These are phyloP conservation scores for Idris sp. DNA, from an alignment of 1,140 invertebrate species.

Conservation along the genomic window DNA sequence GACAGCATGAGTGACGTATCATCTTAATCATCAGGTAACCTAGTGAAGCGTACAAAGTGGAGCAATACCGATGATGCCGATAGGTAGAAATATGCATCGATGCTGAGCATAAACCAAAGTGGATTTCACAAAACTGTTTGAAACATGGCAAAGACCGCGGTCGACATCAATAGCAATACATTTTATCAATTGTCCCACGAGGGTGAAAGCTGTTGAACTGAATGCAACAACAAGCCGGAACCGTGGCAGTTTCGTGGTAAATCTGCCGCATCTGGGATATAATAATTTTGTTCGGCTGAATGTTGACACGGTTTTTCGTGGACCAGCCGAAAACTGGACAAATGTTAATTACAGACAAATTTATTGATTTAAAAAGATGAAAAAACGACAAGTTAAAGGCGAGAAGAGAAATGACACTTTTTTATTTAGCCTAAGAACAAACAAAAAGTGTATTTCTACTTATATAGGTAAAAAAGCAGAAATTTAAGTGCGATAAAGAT, in stretches of 20 bases:
- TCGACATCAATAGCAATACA: conserved; percentile 55
- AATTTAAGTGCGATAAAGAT: no score
- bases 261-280: conserved; percentile 41
- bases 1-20: no score
- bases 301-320: conserved; percentile 23
- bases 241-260: conserved; percentile 17
- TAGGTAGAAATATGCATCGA: conserved; percentile 19
- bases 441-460: no score
- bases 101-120: conserved; percentile 35
- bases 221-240: conserved; percentile 36
- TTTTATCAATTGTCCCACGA: conserved; percentile 48
- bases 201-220: conserved; percentile 39
- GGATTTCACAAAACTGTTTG: conserved; percentile 43
- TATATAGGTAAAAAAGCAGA: no score
- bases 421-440: no score
- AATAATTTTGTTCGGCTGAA: conserved; percentile 27
- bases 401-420: no score
- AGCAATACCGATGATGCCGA: background rate
- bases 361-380: no score
- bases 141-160: conserved; percentile 45
- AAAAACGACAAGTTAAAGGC: no score
- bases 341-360: no score
- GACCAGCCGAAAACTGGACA: no score
- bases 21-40: no score
- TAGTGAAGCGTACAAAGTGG: conserved; percentile 36